Base-by-base conservation (phyloP, 2,888 invertebrate species). In the Tanypteryx hageni region DNA sequence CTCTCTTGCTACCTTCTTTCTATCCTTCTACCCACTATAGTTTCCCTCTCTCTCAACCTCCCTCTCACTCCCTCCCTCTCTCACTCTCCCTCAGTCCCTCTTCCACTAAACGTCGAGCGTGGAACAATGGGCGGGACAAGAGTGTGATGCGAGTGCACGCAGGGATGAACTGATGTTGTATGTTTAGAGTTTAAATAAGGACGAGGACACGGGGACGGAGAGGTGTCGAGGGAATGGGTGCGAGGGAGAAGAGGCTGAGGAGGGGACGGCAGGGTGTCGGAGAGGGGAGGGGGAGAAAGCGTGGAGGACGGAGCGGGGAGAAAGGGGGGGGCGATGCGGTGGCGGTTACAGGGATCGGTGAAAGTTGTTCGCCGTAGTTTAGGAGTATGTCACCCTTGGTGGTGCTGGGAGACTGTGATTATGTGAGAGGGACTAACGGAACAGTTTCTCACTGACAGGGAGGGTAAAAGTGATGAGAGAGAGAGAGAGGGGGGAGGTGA, bases 381-480 rank as follows among this genome's bases (percentile, higher is more conserved):
- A 68, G 68, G 68, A n/a, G 68, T 68, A n/a, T 68, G 22, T 68
- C 22, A 68, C 68, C 68, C 68, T 68, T 9, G 68, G n/a, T 13
- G 68, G 22, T 22, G n/a, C 68, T 68, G 8, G 68, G n/a, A 1
- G 68, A 22, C 68, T 68, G 68, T 68, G 68, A 68, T 68, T 68
- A 68, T 68, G 68, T n/a, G 68, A 68, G 68, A 68, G 22, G 68
- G 22, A n/a, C n/a, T 68, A 68, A 68, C 68, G n/a, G 22, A 68
- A n/a, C 68, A n/a, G 68, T n/a, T 68, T 68, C 13, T n/a, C 18
- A 7, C 68, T 68, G n/a, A 68, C 7, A 22, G 22, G 18, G n/a
- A n/a, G 44, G 44, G 44, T 44, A 44, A 44, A 44, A 44, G 68
- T 11, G 68, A 68, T n/a, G 22, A n/a, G 68, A n/a, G 10, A n/a